Percentiles rank a stretch among this genome's conserved stretches.
These are phyloP conservation scores for Drosophila auraria DNA, from an alignment of 1,140 invertebrate genomes.

Conservation along the genomic window DNA sequence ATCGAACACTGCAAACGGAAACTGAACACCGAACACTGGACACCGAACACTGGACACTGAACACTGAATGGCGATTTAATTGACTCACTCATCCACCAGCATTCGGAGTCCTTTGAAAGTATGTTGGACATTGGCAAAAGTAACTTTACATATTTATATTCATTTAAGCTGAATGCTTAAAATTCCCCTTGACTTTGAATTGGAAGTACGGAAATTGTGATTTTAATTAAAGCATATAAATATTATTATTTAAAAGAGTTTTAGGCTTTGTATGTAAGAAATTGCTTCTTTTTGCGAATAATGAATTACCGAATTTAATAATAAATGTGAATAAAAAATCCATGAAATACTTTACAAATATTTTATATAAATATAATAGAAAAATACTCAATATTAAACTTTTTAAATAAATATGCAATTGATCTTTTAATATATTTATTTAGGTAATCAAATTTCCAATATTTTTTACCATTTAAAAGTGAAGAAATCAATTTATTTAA, in stretches of 20 bases:
- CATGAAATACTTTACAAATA: not conserved
- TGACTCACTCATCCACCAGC: constrained; percentile 48
- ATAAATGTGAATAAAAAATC: not conserved
- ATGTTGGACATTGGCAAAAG: constrained; percentile 3
- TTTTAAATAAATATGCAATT: no score
- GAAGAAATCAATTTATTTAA: not conserved
- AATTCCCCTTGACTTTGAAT: no score
- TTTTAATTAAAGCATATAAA: no score
- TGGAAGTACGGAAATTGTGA: no score
- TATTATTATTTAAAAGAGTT: no score
- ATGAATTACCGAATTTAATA: no score
- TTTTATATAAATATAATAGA: not conserved
- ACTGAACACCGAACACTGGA: constrained; percentile 29
- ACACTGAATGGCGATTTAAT: constrained; percentile 66
- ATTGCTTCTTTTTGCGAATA: no score
- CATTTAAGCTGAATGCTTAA: no score
- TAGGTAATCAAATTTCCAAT: no score
- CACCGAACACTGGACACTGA: constrained; percentile 10
- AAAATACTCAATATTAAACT: not conserved
- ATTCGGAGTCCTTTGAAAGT: constrained; percentile 24
- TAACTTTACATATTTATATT: not conserved
- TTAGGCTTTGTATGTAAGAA: no score
- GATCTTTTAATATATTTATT: no score
- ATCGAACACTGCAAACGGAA: constrained; percentile 27
- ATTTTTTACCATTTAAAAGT: not conserved